Evolutionary conservation across 1,140 invertebrate genomes (phyloP), one percentile per base, ranked within the genome.

Genomic region (Goniozus legneri): DNA sequence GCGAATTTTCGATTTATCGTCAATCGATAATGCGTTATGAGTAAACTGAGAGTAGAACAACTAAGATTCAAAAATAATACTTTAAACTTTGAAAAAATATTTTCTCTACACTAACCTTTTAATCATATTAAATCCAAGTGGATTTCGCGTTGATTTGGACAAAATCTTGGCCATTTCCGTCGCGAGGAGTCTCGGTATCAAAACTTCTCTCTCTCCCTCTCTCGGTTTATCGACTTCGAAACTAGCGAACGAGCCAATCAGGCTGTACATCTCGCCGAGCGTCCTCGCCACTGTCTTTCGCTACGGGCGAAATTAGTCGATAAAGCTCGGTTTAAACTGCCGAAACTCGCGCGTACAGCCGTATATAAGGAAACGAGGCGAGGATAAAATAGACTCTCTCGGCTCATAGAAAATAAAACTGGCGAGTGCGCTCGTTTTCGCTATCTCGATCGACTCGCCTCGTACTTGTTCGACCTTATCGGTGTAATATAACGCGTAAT

Each of bases 281-380:
- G 35, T 48, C 35, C 33, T 27, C 19, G 46, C 31, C 50, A 47
- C 37, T 58, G 49, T 59, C 56, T 48, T 56, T 54, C 33, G 46
- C 35, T 52, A 39, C 57, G 51, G 32, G 27, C 42, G 34, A 60
- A 65, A 68, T 68, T 68, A 65, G 62, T 64, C 65, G 64, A 68
- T 66, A 65, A 65, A 65, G 59, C 54, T 35, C 30, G 54, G 55
- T 63, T 63, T 62, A 65, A 61, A 62, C 58, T 60, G 38, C 19
- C 30, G 10, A 35, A 62, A 55, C 43, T 54, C 24, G 4, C 24
- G 24, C 4, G 4, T 27, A 27, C 4, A 27, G 24, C 4, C 10
- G 24, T 27, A 27, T 27, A 27, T 27, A 27, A 34, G 15, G 41
- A 15, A 16, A 18, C 3, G 10, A 6, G 2, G 12, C 8, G 18